Evolutionary conservation across 2,797 vertebrate species (phyloP), one percentile per base, ranked within the genome.

Genomic region (Heterohyrax brucei): DNA sequence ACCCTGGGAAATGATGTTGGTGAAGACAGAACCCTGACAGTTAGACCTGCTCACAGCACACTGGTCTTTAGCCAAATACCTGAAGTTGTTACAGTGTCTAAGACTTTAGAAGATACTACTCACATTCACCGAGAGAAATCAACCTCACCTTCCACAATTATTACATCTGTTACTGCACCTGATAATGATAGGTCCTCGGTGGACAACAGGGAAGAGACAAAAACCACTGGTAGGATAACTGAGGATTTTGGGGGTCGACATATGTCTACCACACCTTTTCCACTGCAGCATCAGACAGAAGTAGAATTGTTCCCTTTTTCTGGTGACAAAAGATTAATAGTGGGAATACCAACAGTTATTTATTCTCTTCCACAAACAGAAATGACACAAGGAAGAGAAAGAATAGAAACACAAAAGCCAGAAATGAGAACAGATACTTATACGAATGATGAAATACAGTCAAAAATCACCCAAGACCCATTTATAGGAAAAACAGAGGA

Each of bases 51-150:
- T 96, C 93, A 97, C n/a, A 97, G 94, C 66, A 89, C 85, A 86
- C 3, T 59, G 53, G 93, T 91, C 76, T 46, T 97, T 50, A 96
- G 93, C 78, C 96, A 87, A 7, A 16, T 82, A 56, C 88, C 96
- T 21, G 97, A 98, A 62, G 87, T 96, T 24, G 59, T 97, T 78
- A 95, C 98, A 77, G 96, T 97, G 22, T 98, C 98, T 96, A 97
- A 98, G 77, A 96, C 92, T 16, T 28, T 70, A 66, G 97, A 97
- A 10, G 82, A 98, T 7, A 94, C 85, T 7, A 8, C 76, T 7
- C 85, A 59, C 33, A 87, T 92, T 46, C 82, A 87, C 6, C 81
- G 62, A 50, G 94, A 95, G 26, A 96, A 94, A 84, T 66, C 96
- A 26, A 87, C 53, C 2, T 53, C 72, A 3, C 73, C 77, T n/a